Percentiles rank a stretch among this genome's conserved stretches.
Conservation (phyloP, 2,113 vertebrate genomes). For the Irena cyanogastra region DNA sequence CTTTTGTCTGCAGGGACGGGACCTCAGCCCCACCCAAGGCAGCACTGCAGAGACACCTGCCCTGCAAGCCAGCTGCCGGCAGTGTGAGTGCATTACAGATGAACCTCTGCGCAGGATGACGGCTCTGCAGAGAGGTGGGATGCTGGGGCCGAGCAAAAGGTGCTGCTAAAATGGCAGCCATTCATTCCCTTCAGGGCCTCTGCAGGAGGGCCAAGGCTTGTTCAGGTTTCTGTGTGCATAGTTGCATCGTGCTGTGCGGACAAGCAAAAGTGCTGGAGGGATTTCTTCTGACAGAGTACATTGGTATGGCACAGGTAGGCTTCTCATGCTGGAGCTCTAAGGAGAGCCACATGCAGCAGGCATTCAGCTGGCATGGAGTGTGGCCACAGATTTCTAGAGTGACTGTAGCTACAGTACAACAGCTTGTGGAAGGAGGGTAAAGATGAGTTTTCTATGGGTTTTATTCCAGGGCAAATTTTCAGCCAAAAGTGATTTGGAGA, state of each 20-base stretch:
- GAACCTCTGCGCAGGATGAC: not conserved
- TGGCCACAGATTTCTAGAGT: not conserved
- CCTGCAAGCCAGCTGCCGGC: not conserved
- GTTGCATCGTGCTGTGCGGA: not conserved
- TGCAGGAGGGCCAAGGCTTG: not conserved
- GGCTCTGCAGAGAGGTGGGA: not conserved
- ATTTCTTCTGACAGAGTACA: not conserved
- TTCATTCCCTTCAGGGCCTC: not conserved
- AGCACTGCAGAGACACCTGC: not conserved
- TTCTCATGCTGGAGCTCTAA: not conserved
- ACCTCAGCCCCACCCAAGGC: fast-evolving
- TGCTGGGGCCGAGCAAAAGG: not conserved
- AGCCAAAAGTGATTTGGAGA: not conserved
- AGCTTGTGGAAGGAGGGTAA: not conserved
- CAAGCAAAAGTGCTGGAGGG: not conserved
- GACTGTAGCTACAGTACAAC: not conserved
- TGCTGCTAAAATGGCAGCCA: not conserved
- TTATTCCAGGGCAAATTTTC: not conserved
- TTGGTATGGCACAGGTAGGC: not conserved
- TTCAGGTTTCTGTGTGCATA: not conserved
- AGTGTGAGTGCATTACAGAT: not conserved
- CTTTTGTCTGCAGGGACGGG: not conserved
- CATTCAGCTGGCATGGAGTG: fast-evolving
- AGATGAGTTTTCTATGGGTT: not conserved
- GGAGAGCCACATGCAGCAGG: not conserved